Percentiles rank a stretch among this genome's conserved stretches.
Conservation (phyloP, 1,140 invertebrate genomes). For the Drosophila quadrilineata region DNA sequence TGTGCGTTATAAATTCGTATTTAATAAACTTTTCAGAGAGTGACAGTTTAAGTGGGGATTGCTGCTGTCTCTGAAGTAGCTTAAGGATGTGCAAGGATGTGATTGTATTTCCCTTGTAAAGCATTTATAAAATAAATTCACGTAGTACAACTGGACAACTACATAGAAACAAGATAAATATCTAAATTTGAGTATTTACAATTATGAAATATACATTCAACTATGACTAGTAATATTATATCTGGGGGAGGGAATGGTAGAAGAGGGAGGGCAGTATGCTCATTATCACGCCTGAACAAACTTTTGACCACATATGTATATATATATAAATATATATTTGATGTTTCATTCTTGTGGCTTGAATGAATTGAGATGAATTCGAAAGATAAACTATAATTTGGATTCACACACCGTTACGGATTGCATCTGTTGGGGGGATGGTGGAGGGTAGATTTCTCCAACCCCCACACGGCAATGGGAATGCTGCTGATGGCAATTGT, state of each 20-base stretch:
- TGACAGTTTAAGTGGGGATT: slow-evolving; percentile 51
- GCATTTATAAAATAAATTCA: no score
- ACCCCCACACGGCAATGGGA: no score
- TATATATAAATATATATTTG: slow-evolving; percentile 2
- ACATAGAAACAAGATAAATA: neutral
- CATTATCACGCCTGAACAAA: slow-evolving; percentile 24
- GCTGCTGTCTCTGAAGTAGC: slow-evolving; percentile 1
- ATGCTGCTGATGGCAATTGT: slow-evolving; percentile 6
- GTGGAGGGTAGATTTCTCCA: no score
- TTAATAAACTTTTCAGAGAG: slow-evolving; percentile 63
- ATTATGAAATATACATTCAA: no score
- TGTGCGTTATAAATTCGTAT: slow-evolving; percentile 71
- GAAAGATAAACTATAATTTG: slow-evolving; percentile 14
- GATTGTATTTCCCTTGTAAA: slow-evolving; percentile 18
- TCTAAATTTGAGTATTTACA: no score
- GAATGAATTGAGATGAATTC: slow-evolving; percentile 9
- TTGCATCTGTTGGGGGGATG: neutral
- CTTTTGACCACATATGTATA: neutral
- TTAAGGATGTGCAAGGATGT: neutral
- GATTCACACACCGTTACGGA: slow-evolving; percentile 7
- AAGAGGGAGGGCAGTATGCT: slow-evolving; percentile 4
- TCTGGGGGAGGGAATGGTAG: neutral
- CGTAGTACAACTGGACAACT: no score
- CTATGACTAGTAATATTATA: no score
- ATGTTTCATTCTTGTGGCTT: slow-evolving; percentile 7